A percentile compares a stretch with the other conserved stretches of the same genome.
Evolutionary conservation across 2,113 vertebrate species (phyloP).

Genomic region (Macquaria ambigua): DNA sequence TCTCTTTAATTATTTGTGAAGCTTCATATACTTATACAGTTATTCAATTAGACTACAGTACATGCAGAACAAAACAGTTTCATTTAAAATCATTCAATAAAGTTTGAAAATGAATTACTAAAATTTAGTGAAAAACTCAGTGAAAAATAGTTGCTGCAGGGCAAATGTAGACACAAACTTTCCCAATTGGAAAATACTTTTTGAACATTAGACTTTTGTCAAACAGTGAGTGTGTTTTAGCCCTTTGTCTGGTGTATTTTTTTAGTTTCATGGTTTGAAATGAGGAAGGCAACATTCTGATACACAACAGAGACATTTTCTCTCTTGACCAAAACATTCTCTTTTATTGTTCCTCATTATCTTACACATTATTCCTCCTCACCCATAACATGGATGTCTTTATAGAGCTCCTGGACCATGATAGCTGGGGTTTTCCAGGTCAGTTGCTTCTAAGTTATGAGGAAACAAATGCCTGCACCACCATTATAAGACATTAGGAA

Average conservation of each 20-base stretch:
- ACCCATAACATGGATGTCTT: constrained; percentile 61
- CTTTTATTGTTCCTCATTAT: constrained; percentile 14
- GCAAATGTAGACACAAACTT: constrained; percentile 6
- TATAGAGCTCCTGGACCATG: constrained; percentile 47
- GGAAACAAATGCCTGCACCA: constrained; percentile 35
- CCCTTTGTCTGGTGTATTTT: no score
- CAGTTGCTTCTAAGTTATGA: constrained; percentile 59
- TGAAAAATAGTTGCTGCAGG: not conserved
- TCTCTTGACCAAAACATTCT: no score
- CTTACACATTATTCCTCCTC: constrained; percentile 46
- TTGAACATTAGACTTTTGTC: not conserved
- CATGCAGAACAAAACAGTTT: not conserved
- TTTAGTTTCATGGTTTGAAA: no score
- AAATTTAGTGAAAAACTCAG: no score
- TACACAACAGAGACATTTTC: no score
- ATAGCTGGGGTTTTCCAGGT: constrained; percentile 66
- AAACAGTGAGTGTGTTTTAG: not conserved
- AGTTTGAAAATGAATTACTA: not conserved
- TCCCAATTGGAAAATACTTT: not conserved
- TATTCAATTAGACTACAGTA: not conserved
- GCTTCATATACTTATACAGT: not conserved
- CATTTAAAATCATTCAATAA: not conserved
- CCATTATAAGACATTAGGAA: constrained; percentile 45
- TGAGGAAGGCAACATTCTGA: no score
- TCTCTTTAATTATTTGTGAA: not conserved